Percentiles rank a stretch among this genome's conserved stretches.
These are phyloP conservation scores for Cataglyphis hispanica DNA, from an alignment of 1,140 invertebrate genomes.

Conservation along the genomic window DNA sequence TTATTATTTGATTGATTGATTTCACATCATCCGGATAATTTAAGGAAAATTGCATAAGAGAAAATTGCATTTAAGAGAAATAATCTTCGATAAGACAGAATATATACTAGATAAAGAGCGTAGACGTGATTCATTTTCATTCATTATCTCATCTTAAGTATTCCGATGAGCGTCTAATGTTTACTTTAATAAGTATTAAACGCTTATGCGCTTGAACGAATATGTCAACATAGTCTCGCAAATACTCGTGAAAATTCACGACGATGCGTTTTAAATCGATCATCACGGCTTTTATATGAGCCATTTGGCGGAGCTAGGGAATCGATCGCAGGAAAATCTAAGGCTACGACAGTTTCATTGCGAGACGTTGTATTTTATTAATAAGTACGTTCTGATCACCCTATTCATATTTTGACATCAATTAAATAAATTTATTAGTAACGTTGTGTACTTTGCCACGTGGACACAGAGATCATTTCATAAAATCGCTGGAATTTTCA, in stretches of 20 bases:
- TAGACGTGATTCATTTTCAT: constrained; percentile 1
- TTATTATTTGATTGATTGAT: background rate
- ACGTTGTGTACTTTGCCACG: background rate
- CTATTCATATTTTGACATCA: constrained; percentile 8
- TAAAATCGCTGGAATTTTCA: constrained; percentile 10
- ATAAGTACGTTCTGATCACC: constrained; percentile 19
- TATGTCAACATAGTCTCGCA: constrained; percentile 10
- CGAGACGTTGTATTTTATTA: background rate
- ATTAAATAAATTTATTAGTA: constrained; percentile 40
- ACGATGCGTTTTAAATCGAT: constrained; percentile 15
- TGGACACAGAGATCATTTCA: background rate
- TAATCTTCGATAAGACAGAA: background rate
- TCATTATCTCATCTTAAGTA: background rate
- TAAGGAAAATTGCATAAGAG: background rate
- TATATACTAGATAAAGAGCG: background rate
- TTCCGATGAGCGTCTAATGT: background rate
- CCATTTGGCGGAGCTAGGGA: background rate
- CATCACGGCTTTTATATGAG: background rate
- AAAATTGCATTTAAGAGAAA: background rate
- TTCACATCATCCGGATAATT: background rate
- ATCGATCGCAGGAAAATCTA: background rate
- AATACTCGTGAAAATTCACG: background rate
- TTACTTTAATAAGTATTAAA: constrained; percentile 37
- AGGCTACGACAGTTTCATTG: background rate
- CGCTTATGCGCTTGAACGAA: constrained; percentile 8